Evolutionary conservation across 2,113 vertebrate genomes (phyloP), one percentile per base, ranked within the genome.

Genomic region (Sinosuthora webbiana): DNA sequence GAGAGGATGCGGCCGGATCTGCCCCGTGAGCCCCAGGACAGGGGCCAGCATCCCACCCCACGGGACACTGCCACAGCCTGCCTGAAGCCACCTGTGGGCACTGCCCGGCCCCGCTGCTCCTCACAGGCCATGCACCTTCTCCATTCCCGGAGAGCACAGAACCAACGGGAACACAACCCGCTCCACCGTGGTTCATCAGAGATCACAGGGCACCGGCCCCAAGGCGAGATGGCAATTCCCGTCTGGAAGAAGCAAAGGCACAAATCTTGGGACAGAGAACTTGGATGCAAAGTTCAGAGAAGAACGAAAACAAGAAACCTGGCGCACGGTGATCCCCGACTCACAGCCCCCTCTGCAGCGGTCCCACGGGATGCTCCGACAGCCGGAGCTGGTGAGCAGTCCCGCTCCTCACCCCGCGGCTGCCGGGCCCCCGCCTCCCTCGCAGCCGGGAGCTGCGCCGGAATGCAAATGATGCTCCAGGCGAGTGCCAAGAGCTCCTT

Each of bases 401-500:
- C 33, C 1, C 9, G 23, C 69, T 78, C 76, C 68, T 39, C 85
- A 35, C 79, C 85, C 93, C 22, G 10, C 30, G 21, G 73, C 85
- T 60, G 82, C 84, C 2, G 25, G 37, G 63, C 86, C 89, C 70
- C 83, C 47, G 9, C 95, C 89, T 10, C 80, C 94, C 83, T 39
- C 69, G 4, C 91, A 45, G 85, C 37, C 7, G 11, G 30, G 92
- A 83, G 78, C 89, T 62, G 74, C 10, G 52, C 82, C 83, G 7
- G 83, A 70, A 91, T 91, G 92, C 92, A 83, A 95, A 91, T 35
- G 83, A 89, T 73, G 94, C 92, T 89, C 80, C 63, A 0, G 67
- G 87, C 41, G 30, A 41, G 57, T 35, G 92, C 94, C 94, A 94
- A 81, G 94, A 94, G 83, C 95, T 93, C 92, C 94, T 17, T 69